phyloP scores from a whole-genome alignment of 2,113 vertebrate species.

The Semnornis frantzii region DNA sequence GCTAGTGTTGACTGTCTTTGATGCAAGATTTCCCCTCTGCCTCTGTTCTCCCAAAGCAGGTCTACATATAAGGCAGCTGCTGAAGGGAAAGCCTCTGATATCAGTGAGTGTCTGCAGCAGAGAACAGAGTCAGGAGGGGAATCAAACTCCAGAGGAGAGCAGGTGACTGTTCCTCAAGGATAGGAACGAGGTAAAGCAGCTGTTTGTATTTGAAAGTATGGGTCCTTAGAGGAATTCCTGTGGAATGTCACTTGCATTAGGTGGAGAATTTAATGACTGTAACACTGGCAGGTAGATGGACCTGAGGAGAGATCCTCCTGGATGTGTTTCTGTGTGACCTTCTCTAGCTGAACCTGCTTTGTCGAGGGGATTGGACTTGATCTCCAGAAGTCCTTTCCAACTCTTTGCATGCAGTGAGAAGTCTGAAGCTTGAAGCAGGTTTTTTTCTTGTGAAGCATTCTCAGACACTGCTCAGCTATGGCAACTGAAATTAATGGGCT shows the following conservation, averaged over 20 bases:
- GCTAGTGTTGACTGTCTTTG: neutral
- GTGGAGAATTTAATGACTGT: neutral
- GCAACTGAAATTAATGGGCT: neutral
- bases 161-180: neutral
- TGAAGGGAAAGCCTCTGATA: neutral
- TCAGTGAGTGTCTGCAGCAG: neutral
- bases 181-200: neutral
- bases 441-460: neutral
- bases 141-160: neutral
- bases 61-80: constrained; percentile 4
- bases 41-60: neutral
- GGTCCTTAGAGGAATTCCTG: neutral
- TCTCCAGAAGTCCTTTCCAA: no score
- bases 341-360: no score
- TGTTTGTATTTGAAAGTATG: neutral
- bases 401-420: neutral
- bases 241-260: neutral
- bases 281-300: neutral
- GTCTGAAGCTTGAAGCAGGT: neutral
- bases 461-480: neutral
- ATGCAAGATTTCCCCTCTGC: neutral
- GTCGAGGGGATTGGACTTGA: no score
- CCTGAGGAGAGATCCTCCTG: neutral
- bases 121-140: constrained; percentile 16
- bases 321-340: no score